These are phyloP conservation scores for Xylota sylvarum DNA, from an alignment of 2,888 invertebrate species.

Conservation along the genomic window DNA sequence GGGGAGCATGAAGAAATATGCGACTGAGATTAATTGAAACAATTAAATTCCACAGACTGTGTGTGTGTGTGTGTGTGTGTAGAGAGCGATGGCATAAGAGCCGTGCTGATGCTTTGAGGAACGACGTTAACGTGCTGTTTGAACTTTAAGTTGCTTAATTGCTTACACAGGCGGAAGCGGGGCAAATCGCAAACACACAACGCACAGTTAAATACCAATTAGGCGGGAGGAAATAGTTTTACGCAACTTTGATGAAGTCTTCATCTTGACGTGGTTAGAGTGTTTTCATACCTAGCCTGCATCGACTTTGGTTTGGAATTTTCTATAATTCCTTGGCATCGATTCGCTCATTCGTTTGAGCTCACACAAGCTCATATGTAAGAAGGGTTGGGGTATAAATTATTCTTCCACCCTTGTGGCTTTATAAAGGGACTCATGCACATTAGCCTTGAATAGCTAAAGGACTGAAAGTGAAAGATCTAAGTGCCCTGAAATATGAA, in stretches of 20 bases:
- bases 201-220: conserved; percentile 59
- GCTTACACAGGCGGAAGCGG: conserved; percentile 39
- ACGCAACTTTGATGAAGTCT: conserved; percentile 49
- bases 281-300: not conserved
- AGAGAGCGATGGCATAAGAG: conserved; percentile 35
- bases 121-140: conserved; percentile 67
- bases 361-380: too few relatives aligned
- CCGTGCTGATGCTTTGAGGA: conserved; percentile 15
- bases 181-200: conserved; percentile 52
- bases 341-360: not conserved
- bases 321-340: not conserved
- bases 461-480: too few relatives aligned
- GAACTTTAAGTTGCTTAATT: conserved; percentile 72
- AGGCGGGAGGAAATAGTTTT: conserved; percentile 39
- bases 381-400: not conserved
- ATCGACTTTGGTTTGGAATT: not conserved
- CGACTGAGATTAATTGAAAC: conserved; percentile 76
- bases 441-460: too few relatives aligned
- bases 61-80: conserved; percentile 2
- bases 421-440: too few relatives aligned
- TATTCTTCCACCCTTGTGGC: too few relatives aligned
- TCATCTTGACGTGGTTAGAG: conserved; percentile 18
- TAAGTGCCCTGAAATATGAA: too few relatives aligned
- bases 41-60: conserved; percentile 65
- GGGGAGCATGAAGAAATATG: conserved; percentile 62